phyloP scores from a whole-genome alignment of 2,888 invertebrate species.

The Zeuzera pyrina region DNA sequence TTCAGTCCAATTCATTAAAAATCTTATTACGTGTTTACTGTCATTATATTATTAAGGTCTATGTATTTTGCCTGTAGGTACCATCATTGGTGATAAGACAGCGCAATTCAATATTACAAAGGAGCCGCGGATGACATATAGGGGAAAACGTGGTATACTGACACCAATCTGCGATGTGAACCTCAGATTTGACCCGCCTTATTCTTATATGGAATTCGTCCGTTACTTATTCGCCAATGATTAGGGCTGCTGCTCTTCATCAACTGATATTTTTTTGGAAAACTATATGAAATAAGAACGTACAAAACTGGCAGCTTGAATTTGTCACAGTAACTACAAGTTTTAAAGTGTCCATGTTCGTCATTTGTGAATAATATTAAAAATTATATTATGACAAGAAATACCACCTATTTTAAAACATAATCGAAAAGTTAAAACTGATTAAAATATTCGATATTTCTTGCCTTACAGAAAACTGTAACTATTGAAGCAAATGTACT shows the following conservation, averaged over 20 bases:
- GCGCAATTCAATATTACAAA: constrained; percentile 27
- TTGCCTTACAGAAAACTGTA: too few species aligned
- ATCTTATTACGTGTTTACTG: constrained; percentile 25
- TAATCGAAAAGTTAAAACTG: too few species aligned
- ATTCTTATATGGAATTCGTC: constrained; percentile 61
- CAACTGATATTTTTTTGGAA: too few species aligned
- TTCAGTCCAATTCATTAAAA: constrained; percentile 34
- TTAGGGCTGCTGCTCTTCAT: constrained; percentile 53
- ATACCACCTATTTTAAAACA: too few species aligned
- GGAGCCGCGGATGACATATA: constrained; percentile 49
- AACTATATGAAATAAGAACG: too few species aligned
- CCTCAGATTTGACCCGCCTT: constrained; percentile 55
- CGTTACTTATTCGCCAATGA: constrained; percentile 49
- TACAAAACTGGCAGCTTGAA: too few species aligned
- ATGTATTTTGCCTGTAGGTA: constrained; percentile 20
- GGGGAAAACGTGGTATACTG: constrained; percentile 60
- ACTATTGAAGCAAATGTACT: too few species aligned
- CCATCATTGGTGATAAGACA: constrained; percentile 23
- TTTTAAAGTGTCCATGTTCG: too few species aligned
- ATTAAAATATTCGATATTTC: too few species aligned
- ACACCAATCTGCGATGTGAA: constrained; percentile 59
- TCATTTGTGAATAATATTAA: too few species aligned
- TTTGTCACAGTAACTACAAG: too few species aligned
- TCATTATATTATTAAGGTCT: constrained; percentile 27
- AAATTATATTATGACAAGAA: too few species aligned